phyloP scores from a whole-genome alignment of 2,113 vertebrate genomes.

The Cyanoramphus novaezelandiae region DNA sequence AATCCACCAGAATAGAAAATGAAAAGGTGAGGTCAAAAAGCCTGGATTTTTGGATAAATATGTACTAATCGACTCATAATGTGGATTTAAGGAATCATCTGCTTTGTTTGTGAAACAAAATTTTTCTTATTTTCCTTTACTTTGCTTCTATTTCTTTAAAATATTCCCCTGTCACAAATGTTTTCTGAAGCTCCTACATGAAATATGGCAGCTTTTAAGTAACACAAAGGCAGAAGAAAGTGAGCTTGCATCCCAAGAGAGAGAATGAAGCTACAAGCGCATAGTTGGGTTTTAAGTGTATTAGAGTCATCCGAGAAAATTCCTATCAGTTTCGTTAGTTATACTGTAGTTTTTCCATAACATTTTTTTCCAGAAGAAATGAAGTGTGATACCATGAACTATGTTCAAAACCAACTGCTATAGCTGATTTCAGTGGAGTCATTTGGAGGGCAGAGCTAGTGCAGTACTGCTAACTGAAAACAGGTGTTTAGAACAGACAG shows the following conservation, averaged over 20 bases:
- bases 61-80: background rate
- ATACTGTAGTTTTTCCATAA: background rate
- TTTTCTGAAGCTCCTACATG: background rate
- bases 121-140: background rate
- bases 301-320: background rate
- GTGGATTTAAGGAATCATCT: background rate
- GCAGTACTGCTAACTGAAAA: slow-evolving; percentile 26
- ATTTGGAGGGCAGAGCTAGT: background rate
- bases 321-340: background rate
- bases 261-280: background rate
- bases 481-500: slow-evolving; percentile 15
- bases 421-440: background rate
- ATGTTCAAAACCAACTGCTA: background rate
- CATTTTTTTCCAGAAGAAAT: slow-evolving; percentile 21
- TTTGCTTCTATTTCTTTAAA: background rate
- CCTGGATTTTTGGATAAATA: background rate
- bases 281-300: background rate
- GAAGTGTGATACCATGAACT: background rate
- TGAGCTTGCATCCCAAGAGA: background rate
- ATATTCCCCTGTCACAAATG: background rate
- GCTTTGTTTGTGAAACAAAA: background rate
- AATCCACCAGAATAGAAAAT: background rate
- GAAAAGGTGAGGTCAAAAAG: background rate
- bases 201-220: background rate
- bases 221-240: background rate